A percentile compares a stretch with the other conserved stretches of the same genome.
phyloP scores from a whole-genome alignment of 1,140 invertebrate genomes.

The Drosophila kohkoa region DNA sequence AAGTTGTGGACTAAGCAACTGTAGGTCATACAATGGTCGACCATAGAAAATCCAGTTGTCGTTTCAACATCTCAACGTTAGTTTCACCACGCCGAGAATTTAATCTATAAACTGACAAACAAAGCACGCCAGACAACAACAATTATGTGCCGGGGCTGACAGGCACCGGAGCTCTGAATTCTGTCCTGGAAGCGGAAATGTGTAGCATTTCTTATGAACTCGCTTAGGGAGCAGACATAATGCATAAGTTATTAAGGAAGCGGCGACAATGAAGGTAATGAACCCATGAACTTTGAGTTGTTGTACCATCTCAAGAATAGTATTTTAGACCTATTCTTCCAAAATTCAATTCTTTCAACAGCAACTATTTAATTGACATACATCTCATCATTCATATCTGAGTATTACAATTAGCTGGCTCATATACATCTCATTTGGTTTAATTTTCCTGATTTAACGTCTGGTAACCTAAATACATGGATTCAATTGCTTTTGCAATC shows the following conservation, averaged over 20 bases:
- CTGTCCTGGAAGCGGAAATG: conserved; percentile 38
- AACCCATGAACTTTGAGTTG: conserved; percentile 11
- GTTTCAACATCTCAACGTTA: conserved; percentile 14
- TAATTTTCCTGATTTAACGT: no score
- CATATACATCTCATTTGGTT: no score
- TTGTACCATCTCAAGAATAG: background rate
- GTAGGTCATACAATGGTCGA: conserved; percentile 29
- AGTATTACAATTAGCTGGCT: background rate
- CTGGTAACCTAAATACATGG: no score
- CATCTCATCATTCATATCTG: background rate
- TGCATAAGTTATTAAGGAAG: conserved; percentile 47
- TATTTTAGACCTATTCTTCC: background rate
- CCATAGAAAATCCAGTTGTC: conserved; percentile 1
- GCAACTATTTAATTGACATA: background rate
- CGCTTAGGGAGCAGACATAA: conserved; percentile 27
- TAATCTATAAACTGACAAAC: conserved; percentile 46
- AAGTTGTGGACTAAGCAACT: conserved; percentile 5
- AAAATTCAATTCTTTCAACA: background rate
- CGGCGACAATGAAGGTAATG: conserved; percentile 41
- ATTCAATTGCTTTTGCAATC: background rate
- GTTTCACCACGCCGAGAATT: conserved; percentile 26
- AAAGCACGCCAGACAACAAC: conserved; percentile 37
- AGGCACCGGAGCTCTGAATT: conserved; percentile 16
- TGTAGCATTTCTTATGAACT: conserved; percentile 40
- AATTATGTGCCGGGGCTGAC: conserved; percentile 27